These are phyloP conservation scores for Trichogramma dendrolimi DNA, from an alignment of 2,888 invertebrate genomes.

Conservation along the genomic window DNA sequence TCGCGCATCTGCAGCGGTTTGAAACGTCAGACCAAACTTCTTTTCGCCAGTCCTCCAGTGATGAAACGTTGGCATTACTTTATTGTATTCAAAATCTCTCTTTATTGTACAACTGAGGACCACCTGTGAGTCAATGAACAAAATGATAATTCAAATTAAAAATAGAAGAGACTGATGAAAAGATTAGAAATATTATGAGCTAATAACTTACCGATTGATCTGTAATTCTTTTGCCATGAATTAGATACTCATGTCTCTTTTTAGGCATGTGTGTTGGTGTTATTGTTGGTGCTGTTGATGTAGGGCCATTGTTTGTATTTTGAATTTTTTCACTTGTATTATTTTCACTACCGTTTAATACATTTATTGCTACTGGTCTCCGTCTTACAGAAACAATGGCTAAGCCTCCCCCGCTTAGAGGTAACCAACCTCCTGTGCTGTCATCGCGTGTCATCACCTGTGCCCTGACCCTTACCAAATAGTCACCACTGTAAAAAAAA, in stretches of 20 bases:
- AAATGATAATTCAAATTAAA: conserved; percentile 4
- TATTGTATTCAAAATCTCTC: conserved; percentile 93
- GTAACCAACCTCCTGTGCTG: conserved; percentile 93
- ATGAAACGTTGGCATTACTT: conserved; percentile 97
- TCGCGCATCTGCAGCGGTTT: conserved; percentile 89
- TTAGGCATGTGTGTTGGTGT: conserved; percentile 39
- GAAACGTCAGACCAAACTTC: conserved; percentile 92
- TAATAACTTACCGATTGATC: conserved; percentile 76
- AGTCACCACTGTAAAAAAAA: conserved; percentile 68
- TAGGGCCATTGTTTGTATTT: conserved; percentile 38
- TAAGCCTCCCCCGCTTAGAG: conserved; percentile 88
- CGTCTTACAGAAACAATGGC: conserved; percentile 89
- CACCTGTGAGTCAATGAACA: conserved; percentile 59
- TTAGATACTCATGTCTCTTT: conserved; percentile 82
- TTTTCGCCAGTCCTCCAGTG: conserved; percentile 96
- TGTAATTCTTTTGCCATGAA: conserved; percentile 86
- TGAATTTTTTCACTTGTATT: background rate
- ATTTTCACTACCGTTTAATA: background rate
- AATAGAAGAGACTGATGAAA: background rate
- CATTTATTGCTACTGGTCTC: conserved; percentile 55
- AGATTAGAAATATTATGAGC: conserved; percentile 6
- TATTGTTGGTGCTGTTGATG: conserved; percentile 30
- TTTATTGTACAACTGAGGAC: conserved; percentile 92
- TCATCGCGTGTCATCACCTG: conserved; percentile 99
- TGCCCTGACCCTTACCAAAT: conserved; percentile 94